Conservation (phyloP, 2,888 invertebrate genomes). For the Amorpha juglandis region DNA sequence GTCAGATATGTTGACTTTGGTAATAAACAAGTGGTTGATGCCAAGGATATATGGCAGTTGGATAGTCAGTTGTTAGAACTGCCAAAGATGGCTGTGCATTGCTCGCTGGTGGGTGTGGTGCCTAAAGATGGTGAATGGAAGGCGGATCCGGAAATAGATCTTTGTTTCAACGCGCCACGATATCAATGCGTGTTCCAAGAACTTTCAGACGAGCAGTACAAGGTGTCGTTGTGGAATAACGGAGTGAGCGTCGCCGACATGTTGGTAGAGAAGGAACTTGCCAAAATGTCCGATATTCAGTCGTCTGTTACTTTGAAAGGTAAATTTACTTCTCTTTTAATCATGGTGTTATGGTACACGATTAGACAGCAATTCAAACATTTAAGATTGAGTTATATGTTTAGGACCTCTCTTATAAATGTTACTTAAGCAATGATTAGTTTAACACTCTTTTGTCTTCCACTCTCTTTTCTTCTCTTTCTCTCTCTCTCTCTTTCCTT, state of each 20-base stretch:
- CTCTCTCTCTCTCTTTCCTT: too few species aligned
- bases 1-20: constrained; percentile 92
- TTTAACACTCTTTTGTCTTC: too few species aligned
- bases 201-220: constrained; percentile 70
- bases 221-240: constrained; percentile 76
- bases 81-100: constrained; percentile 89
- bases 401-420: too few species aligned
- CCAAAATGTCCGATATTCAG: constrained; percentile 64
- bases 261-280: constrained; percentile 79
- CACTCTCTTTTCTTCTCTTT: too few species aligned
- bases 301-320: constrained; percentile 75
- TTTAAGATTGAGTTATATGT: too few species aligned
- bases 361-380: too few species aligned
- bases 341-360: too few species aligned
- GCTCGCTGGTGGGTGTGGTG: constrained; percentile 85
- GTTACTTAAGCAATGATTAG: too few species aligned
- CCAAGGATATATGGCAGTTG: constrained; percentile 87
- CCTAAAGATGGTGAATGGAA: constrained; percentile 86
- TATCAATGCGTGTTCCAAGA: constrained; percentile 85
- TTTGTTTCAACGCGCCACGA: constrained; percentile 85
- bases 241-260: constrained; percentile 76
- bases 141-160: constrained; percentile 77
- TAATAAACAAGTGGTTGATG: constrained; percentile 86
- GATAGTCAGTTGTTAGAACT: constrained; percentile 86
- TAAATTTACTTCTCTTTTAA: constrained; percentile 33